Base-by-base conservation (phyloP, 2,888 invertebrate species). In the Cataglyphis albicans region DNA sequence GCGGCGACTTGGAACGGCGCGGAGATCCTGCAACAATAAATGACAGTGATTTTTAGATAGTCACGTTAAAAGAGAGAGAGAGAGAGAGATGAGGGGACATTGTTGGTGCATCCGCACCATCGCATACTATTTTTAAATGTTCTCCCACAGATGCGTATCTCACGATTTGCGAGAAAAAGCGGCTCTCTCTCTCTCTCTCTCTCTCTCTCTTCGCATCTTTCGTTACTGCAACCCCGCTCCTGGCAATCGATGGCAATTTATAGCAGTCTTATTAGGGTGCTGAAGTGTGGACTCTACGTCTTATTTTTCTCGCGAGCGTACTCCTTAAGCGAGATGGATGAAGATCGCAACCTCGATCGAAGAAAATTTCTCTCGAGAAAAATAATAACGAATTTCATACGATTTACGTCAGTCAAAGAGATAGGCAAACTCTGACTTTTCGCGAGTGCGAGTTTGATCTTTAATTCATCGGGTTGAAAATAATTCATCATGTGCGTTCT, bases 1-100 rank as follows among this genome's bases (percentile, higher is more conserved):
- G 96, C 95, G 59, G 94, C 95, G 84, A 96, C 95, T 91, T 96
- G 95, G 90, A 96, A 95, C 65, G 96, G 95, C 76, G 96, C 96
- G 85, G 96, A 96, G 90, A 96, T 95, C 92, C 96, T 96, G 95
- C 82, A 95, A 96, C 89, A 92, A 92, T 12, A 41, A n/a, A 73
- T 18, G 18, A 68, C 15, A 41, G 21, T 12, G 4, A 4, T 25
- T 41, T 75, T 75, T 18, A 52, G 7, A 65, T 35, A 29, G 5
- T 41, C 29, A 6, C n/a, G 6, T 70, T 38, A 61, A 44, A 12
- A 1, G n/a, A 29, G 32, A 29, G 29, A n/a, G 48, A 48, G 25
- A 29, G 25, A 29, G 25, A 29, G 25, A n/a, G 48, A n/a, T 2
- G n/a, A 44, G 18, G 12, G 1, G 9, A n/a, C 12, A 7, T 10